Conservation (phyloP, 2,797 vertebrate species). For the Halcyon leucocephala region DNA sequence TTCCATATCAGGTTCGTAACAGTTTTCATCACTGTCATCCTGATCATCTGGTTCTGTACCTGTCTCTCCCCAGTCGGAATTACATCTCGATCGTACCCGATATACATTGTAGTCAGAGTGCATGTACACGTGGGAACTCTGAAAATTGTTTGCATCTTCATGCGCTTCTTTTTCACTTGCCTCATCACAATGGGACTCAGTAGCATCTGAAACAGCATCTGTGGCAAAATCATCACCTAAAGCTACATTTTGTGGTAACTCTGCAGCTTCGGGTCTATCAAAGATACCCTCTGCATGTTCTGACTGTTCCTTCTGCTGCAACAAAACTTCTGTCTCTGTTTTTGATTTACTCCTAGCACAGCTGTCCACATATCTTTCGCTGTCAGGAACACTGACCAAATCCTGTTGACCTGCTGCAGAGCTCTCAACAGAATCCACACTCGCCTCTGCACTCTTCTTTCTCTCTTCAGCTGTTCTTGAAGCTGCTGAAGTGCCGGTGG, state of each 20-base stretch:
- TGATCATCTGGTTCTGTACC: conserved; percentile 92
- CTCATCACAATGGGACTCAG: conserved; percentile 68
- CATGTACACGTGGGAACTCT: conserved; percentile 83
- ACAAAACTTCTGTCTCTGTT: conserved; percentile 34
- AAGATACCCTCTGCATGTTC: conserved; percentile 16
- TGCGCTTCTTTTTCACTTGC: conserved; percentile 72
- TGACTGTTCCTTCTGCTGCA: conserved; percentile 50
- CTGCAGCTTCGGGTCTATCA: conserved; percentile 48
- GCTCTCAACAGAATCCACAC: conserved; percentile 7
- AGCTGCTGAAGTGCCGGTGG: conserved; percentile 38
- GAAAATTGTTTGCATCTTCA: conserved; percentile 80
- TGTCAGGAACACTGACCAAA: not conserved
- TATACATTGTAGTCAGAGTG: conserved; percentile 91
- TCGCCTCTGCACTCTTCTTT: conserved; percentile 46
- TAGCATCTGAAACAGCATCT: conserved; percentile 40
- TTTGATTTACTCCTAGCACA: conserved; percentile 48
- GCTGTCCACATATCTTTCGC: not conserved
- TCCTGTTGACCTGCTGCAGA: not conserved
- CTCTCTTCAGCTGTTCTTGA: conserved; percentile 53
- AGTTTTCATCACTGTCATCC: conserved; percentile 90
- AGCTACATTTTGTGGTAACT: conserved; percentile 23
- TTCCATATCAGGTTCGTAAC: conserved; percentile 90
- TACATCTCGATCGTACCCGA: conserved; percentile 84
- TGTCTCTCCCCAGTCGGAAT: conserved; percentile 94
- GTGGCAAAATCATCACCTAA: conserved; percentile 47